Percentiles rank a stretch among this genome's conserved stretches.
phyloP scores from a whole-genome alignment of 2,888 invertebrate genomes.

The Peribatodes rhomboidaria region DNA sequence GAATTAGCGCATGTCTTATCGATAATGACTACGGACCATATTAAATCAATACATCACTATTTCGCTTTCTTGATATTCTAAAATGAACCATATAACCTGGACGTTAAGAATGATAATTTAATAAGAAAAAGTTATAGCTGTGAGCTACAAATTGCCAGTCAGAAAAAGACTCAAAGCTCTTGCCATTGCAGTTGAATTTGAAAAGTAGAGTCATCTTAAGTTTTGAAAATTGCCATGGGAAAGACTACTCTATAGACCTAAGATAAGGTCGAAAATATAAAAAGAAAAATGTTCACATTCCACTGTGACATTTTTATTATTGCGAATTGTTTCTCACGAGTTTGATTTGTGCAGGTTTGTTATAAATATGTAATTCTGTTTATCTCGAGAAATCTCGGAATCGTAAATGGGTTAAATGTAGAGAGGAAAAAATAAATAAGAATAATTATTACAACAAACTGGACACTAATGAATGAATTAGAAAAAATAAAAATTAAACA shows the following conservation, averaged over 20 bases:
- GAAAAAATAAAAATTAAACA: too few species aligned
- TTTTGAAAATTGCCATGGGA: conserved; percentile 38
- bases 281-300: conserved; percentile 35
- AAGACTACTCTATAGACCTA: conserved; percentile 44
- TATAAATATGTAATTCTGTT: conserved; percentile 45
- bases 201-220: conserved; percentile 3
- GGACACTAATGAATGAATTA: too few species aligned
- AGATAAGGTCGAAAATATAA: conserved; percentile 15
- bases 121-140: conserved; percentile 8
- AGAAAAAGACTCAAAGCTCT: conserved; percentile 15
- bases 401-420: conserved; percentile 24
- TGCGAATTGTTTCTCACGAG: conserved; percentile 77
- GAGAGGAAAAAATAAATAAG: conserved; percentile 2
- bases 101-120: not conserved
- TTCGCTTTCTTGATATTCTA: conserved; percentile 40
- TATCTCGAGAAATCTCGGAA: conserved; percentile 28
- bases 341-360: conserved; percentile 43
- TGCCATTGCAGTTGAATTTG: conserved; percentile 45
- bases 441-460: not conserved
- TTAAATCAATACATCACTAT: conserved; percentile 64
- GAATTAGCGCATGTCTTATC: conserved; percentile 81
- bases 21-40: conserved; percentile 71
- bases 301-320: conserved; percentile 75
- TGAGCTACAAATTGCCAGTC: conserved; percentile 10
- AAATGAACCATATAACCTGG: conserved; percentile 47